Percentiles rank a stretch among this genome's conserved stretches.
These are phyloP conservation scores for Oreochromis niloticus DNA, from an alignment of 2,113 vertebrate genomes.

Conservation along the genomic window DNA sequence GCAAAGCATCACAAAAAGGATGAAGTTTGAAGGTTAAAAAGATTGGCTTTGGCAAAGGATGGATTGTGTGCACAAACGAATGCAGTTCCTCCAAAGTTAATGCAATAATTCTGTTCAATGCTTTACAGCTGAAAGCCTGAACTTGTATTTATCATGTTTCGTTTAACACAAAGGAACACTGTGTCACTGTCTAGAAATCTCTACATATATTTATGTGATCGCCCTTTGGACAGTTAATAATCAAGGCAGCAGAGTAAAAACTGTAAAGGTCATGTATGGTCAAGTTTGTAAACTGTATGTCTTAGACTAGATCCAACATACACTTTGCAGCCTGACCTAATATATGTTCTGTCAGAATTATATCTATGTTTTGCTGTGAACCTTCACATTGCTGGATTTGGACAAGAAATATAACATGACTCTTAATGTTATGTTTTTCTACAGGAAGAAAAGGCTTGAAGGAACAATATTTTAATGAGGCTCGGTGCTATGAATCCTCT, in stretches of 20 bases:
- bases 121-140: background rate
- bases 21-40: background rate
- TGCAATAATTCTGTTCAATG: background rate
- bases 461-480: conserved; percentile 25
- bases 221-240: background rate
- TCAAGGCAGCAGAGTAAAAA: background rate
- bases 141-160: background rate
- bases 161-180: background rate
- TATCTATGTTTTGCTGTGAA: background rate
- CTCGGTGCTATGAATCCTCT: conserved; percentile 40
- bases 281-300: background rate
- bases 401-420: background rate
- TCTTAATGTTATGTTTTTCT: background rate
- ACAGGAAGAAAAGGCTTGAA: conserved; percentile 11
- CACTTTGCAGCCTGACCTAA: background rate
- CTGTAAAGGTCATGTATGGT: background rate
- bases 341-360: background rate
- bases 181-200: background rate
- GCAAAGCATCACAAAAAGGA: background rate
- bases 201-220: background rate
- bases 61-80: background rate
- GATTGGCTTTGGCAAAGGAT: background rate
- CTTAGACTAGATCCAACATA: background rate
- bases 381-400: background rate
- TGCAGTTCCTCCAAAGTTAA: background rate